phyloP scores from a whole-genome alignment of 2,888 invertebrate genomes.

The Leuctra nigra region DNA sequence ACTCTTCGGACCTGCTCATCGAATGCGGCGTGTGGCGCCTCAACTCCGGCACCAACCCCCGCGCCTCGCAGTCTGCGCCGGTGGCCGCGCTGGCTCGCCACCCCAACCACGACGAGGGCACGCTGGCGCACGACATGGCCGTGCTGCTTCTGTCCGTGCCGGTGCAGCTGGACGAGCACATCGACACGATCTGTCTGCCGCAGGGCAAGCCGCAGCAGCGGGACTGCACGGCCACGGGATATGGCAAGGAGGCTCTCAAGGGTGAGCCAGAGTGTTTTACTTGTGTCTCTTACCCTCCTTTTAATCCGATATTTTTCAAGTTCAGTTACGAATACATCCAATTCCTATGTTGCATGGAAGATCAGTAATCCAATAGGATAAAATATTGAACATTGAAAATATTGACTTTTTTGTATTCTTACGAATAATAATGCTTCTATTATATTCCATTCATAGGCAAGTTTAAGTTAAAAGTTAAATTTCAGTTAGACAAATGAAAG shows the following conservation, averaged over 20 bases:
- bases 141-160: conserved; percentile 57
- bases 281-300: too few relatives aligned
- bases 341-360: too few relatives aligned
- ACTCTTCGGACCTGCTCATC: conserved; percentile 60
- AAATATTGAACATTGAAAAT: too few relatives aligned
- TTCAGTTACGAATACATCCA: too few relatives aligned
- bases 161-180: conserved; percentile 57
- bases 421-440: too few relatives aligned
- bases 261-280: conserved; percentile 46
- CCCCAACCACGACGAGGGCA: conserved; percentile 57
- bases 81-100: conserved; percentile 63
- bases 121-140: conserved; percentile 61
- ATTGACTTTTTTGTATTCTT: too few relatives aligned
- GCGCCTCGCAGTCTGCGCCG: conserved; percentile 66
- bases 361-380: too few relatives aligned
- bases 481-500: too few relatives aligned
- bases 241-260: conserved; percentile 73
- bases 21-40: conserved; percentile 82
- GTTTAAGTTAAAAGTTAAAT: too few relatives aligned
- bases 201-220: conserved; percentile 36
- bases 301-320: too few relatives aligned
- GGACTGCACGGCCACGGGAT: conserved; percentile 72
- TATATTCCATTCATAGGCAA: too few relatives aligned
- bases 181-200: conserved; percentile 68
- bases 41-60: conserved; percentile 60